These are phyloP conservation scores for Clunio marinus DNA, from an alignment of 2,888 invertebrate species.

Conservation along the genomic window DNA sequence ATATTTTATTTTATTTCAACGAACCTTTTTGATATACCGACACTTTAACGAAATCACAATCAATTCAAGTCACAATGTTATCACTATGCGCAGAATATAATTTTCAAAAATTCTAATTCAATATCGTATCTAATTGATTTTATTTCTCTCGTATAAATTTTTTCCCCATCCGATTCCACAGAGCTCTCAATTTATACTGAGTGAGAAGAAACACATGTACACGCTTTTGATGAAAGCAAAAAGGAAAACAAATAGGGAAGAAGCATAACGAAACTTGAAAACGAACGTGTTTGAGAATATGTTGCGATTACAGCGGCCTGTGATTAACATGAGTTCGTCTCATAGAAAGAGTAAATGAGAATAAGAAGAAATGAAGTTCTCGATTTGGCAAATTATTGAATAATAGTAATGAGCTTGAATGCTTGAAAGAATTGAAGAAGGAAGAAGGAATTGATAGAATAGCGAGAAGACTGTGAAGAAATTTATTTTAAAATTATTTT, in stretches of 20 bases:
- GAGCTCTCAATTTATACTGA: conserved; percentile 14
- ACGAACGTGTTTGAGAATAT: no score
- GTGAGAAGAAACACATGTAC: not conserved
- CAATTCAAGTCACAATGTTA: not conserved
- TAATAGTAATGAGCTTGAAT: no score
- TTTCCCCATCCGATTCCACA: not conserved
- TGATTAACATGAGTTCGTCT: no score
- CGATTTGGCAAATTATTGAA: no score
- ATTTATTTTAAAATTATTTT: no score
- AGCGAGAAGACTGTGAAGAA: no score
- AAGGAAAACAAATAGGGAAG: not conserved
- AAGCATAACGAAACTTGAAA: not conserved
- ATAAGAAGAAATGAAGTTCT: no score
- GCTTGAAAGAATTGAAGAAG: no score
- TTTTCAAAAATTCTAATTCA: not conserved
- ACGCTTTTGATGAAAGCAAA: not conserved
- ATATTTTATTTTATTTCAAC: not conserved
- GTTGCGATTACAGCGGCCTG: no score
- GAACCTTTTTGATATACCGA: not conserved
- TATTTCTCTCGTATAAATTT: not conserved
- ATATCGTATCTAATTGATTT: not conserved
- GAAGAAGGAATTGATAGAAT: no score
- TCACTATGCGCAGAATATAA: not conserved
- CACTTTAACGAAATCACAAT: not conserved
- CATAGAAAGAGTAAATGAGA: no score